Evolutionary conservation across 2,888 invertebrate genomes (phyloP).

Genomic region (Melipona bicolor): DNA sequence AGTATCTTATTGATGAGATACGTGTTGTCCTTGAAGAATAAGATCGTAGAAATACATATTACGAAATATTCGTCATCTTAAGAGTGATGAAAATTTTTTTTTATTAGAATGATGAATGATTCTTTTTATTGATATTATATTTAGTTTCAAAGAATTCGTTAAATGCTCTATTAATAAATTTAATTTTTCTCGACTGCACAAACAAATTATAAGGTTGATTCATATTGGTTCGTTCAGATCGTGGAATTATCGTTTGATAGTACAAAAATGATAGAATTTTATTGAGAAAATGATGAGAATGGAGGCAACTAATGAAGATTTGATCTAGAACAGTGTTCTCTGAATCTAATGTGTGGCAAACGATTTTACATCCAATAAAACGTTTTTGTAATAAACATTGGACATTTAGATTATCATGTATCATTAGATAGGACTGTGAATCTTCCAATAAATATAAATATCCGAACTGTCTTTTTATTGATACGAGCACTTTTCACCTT

Average conservation of each 20-base stretch:
- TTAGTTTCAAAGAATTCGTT: neutral
- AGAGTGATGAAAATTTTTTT: neutral
- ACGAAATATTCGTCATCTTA: neutral
- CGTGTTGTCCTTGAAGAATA: neutral
- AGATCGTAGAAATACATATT: neutral
- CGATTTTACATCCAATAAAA: neutral
- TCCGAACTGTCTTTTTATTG: neutral
- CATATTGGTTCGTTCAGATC: neutral
- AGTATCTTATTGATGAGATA: slow-evolving; percentile 39
- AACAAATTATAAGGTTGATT: neutral
- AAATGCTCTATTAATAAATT: neutral
- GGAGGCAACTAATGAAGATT: neutral
- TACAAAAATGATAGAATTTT: neutral
- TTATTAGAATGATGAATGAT: no score
- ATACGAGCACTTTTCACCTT: neutral
- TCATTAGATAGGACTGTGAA: neutral
- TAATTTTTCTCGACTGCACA: neutral
- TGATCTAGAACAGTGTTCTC: neutral
- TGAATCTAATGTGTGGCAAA: neutral
- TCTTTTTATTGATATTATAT: no score
- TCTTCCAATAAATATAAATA: neutral
- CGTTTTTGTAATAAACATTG: neutral
- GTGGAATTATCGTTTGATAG: neutral
- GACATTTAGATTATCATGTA: no score
- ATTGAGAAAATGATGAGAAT: neutral